phyloP scores from a whole-genome alignment of 2,888 invertebrate species.

The Digitonthophagus gazella region DNA sequence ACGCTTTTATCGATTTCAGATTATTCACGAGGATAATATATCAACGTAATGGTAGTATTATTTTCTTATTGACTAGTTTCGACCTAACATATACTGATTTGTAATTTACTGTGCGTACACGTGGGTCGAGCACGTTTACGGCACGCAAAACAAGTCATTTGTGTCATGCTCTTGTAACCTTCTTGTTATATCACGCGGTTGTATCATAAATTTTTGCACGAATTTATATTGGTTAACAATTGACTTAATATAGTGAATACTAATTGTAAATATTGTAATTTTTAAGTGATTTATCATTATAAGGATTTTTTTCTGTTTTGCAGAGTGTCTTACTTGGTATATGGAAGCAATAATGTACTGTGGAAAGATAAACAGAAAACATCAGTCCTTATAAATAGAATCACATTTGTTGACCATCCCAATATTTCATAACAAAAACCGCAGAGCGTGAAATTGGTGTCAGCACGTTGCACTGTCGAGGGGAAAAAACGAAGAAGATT shows the following conservation, averaged over 20 bases:
- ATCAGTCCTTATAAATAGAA: neutral
- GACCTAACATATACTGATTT: neutral
- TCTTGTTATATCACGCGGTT: neutral
- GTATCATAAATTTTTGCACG: neutral
- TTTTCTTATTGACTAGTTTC: neutral
- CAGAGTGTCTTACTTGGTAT: neutral
- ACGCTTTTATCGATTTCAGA: neutral
- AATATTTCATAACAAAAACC: neutral
- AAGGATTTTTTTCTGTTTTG: neutral
- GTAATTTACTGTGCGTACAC: neutral
- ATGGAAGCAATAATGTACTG: neutral
- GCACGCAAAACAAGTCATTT: neutral
- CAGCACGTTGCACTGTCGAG: neutral
- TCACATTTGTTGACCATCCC: neutral
- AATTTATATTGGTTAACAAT: neutral
- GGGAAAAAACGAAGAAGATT: neutral
- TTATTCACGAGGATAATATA: neutral
- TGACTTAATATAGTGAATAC: neutral
- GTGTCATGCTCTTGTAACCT: neutral
- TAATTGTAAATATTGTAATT: too few species aligned
- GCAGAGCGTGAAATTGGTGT: neutral
- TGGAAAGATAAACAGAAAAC: neutral
- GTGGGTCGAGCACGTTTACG: neutral
- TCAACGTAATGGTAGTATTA: neutral
- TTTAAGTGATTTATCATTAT: too few species aligned